Percentiles rank a stretch among this genome's conserved stretches.
Evolutionary conservation across 2,113 vertebrate species (phyloP).

Genomic region (Crotalus viridis): DNA sequence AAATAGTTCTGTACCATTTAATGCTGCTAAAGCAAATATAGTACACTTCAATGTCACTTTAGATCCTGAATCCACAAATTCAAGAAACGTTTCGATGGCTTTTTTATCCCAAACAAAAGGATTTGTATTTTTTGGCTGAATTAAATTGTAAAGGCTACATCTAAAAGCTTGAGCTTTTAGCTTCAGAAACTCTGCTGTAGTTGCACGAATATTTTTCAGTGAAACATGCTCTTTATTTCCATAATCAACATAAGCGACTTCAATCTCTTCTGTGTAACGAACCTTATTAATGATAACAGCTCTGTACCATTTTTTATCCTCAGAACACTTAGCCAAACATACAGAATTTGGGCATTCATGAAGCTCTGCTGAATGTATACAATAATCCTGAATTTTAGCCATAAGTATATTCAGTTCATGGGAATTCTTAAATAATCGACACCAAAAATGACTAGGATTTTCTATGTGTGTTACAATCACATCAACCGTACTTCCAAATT

Average conservation of each 20-base stretch:
- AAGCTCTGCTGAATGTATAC: constrained; percentile 65
- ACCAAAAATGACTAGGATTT: constrained; percentile 90
- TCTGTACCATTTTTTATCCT: constrained; percentile 84
- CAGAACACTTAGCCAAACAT: constrained; percentile 82
- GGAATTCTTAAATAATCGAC: constrained; percentile 76
- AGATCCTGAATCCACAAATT: constrained; percentile 76
- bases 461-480: constrained; percentile 79
- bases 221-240: constrained; percentile 78
- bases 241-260: constrained; percentile 86
- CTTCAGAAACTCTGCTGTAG: constrained; percentile 73
- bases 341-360: constrained; percentile 59
- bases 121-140: constrained; percentile 69
- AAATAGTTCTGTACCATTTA: constrained; percentile 75
- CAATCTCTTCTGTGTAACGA: constrained; percentile 64
- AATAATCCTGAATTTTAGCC: constrained; percentile 83
- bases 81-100: constrained; percentile 71
- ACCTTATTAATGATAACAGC: constrained; percentile 75
- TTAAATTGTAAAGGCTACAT: constrained; percentile 88
- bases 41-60: constrained; percentile 81
- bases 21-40: constrained; percentile 82
- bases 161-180: constrained; percentile 86
- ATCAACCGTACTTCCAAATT: constrained; percentile 83
- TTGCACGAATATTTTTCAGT: constrained; percentile 73
- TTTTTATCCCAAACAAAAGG: constrained; percentile 79
- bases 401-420: constrained; percentile 75